Percentiles rank a stretch among this genome's conserved stretches.
Evolutionary conservation across 2,797 vertebrate genomes (phyloP).

Genomic region (Taenioides sp.): DNA sequence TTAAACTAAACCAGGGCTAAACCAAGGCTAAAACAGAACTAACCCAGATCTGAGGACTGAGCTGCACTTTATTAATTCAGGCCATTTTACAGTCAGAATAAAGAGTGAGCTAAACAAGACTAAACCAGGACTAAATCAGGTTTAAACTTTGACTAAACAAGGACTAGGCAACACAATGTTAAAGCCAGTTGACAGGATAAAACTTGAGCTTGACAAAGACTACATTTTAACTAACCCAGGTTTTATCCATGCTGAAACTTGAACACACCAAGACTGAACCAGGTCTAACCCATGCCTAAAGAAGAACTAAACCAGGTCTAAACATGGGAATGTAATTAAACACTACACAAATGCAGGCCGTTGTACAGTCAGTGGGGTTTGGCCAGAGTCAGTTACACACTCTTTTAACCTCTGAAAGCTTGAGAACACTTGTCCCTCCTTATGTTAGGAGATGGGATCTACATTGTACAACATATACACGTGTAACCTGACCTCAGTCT

Average conservation of each 20-base stretch:
- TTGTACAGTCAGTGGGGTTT: constrained; percentile 51
- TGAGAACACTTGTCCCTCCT: constrained; percentile 21
- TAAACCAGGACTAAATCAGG: no score
- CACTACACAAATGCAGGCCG: constrained; percentile 3
- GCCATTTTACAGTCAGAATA: background rate
- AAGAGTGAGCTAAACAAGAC: no score
- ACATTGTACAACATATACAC: constrained; percentile 52
- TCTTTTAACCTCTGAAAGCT: constrained; percentile 44
- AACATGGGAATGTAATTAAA: background rate
- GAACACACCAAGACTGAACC: background rate
- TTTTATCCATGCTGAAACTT: background rate
- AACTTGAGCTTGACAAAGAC: background rate
- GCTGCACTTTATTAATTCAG: background rate
- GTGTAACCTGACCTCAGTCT: constrained; percentile 66
- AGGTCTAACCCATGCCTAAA: background rate
- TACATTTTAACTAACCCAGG: background rate
- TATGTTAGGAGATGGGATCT: constrained; percentile 36
- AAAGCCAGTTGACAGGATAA: no score
- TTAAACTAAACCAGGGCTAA: background rate
- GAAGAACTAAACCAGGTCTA: background rate
- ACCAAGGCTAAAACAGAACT: background rate
- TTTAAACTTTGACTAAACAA: background rate
- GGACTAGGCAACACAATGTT: background rate
- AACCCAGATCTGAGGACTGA: background rate
- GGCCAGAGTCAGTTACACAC: constrained; percentile 34